phyloP scores from a whole-genome alignment of 2,113 vertebrate genomes.

The Macrotis lagotis region DNA sequence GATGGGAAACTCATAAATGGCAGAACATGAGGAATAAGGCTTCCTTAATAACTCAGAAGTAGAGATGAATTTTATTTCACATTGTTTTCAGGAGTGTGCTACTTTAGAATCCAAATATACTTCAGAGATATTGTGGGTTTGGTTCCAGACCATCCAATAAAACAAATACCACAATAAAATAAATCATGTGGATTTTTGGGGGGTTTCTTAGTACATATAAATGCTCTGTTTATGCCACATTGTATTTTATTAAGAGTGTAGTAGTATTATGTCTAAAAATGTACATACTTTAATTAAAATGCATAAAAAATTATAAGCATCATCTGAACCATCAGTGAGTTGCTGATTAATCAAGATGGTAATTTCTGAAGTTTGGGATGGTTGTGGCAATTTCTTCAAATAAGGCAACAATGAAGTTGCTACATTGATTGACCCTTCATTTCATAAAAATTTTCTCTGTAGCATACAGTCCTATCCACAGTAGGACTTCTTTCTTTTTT shows the following conservation, averaged over 20 bases:
- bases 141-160: not conserved
- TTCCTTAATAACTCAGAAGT: not conserved
- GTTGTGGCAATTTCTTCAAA: not conserved
- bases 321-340: not conserved
- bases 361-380: not conserved
- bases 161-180: not conserved
- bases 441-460: not conserved
- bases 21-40: not conserved
- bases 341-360: not conserved
- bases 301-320: not conserved
- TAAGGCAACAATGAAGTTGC: not conserved
- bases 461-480: not conserved
- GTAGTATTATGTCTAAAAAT: not conserved
- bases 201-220: not conserved
- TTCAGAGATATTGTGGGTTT: not conserved
- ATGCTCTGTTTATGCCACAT: not conserved
- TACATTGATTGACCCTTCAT: not conserved
- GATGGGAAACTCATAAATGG: not conserved
- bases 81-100: not conserved
- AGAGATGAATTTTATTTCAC: not conserved
- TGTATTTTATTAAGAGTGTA: not conserved
- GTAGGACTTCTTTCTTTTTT: not conserved
- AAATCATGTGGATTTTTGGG: not conserved
- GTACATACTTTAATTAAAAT: not conserved
- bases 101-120: not conserved